phyloP scores from a whole-genome alignment of 2,888 invertebrate genomes.

The Acronicta psi region DNA sequence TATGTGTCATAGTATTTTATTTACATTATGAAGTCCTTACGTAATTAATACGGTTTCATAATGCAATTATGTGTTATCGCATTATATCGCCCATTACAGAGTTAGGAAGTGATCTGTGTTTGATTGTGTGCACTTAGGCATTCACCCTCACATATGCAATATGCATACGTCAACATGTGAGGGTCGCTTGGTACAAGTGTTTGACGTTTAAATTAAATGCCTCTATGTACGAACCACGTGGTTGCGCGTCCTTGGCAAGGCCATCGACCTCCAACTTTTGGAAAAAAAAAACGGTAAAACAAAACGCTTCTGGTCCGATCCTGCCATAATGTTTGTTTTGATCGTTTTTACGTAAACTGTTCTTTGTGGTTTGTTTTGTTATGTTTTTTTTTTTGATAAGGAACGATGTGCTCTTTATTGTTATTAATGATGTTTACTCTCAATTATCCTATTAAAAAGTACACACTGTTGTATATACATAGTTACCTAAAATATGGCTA shows the following conservation, averaged over 20 bases:
- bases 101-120: conserved; percentile 53
- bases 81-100: conserved; percentile 46
- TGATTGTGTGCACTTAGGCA: conserved; percentile 47
- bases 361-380: conserved; percentile 68
- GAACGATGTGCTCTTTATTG: conserved; percentile 72
- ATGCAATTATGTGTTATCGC: conserved; percentile 34
- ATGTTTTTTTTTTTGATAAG: conserved; percentile 57
- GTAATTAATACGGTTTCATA: conserved; percentile 35
- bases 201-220: conserved; percentile 72
- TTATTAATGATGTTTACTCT: conserved; percentile 66
- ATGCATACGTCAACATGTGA: conserved; percentile 6
- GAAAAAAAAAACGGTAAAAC: conserved; percentile 75
- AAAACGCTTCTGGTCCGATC: conserved; percentile 75
- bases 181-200: conserved; percentile 58
- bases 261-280: conserved; percentile 75
- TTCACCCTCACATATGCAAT: conserved; percentile 32
- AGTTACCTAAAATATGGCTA: not conserved
- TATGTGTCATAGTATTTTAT: conserved; percentile 10
- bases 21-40: conserved; percentile 10
- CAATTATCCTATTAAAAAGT: conserved; percentile 5
- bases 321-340: conserved; percentile 84
- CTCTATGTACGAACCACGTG: conserved; percentile 80
- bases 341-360: conserved; percentile 84
- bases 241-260: conserved; percentile 83
- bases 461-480: no score